phyloP scores from a whole-genome alignment of 2,888 invertebrate genomes.

The Diploptera punctata region DNA sequence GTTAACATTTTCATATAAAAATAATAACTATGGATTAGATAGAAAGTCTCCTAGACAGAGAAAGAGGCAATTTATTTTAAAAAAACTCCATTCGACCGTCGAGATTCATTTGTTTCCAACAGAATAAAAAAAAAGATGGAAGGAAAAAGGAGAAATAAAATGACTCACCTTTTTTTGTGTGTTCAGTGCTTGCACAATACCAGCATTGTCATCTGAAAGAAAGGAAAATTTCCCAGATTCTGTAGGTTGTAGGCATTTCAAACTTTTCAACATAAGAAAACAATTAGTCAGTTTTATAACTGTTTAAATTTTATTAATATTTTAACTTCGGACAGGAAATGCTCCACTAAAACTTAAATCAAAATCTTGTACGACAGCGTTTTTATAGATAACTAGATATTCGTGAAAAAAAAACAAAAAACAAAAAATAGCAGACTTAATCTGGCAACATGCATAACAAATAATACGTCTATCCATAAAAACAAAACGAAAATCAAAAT shows the following conservation, averaged over 20 bases:
- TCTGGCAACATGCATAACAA: too few relatives aligned
- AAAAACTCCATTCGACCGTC: background rate
- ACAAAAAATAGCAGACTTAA: too few relatives aligned
- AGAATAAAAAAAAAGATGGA: background rate
- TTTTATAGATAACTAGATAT: too few relatives aligned
- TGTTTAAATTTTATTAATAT: background rate
- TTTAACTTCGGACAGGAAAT: background rate
- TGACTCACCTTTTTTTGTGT: background rate
- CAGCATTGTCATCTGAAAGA: background rate
- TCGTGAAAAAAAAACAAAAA: too few relatives aligned
- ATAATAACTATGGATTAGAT: background rate
- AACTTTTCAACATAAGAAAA: background rate
- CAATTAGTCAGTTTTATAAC: background rate
- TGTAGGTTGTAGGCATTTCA: too few relatives aligned
- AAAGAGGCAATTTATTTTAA: background rate
- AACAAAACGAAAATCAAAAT: too few relatives aligned
- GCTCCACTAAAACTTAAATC: too few relatives aligned
- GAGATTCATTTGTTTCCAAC: conserved; percentile 1
- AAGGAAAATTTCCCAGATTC: too few relatives aligned
- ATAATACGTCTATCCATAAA: too few relatives aligned
- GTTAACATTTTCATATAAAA: background rate
- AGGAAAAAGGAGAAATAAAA: background rate
- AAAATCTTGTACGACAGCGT: too few relatives aligned
- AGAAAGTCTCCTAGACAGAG: background rate
- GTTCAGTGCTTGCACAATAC: background rate